Evolutionary conservation across 2,888 invertebrate species (phyloP), one percentile per base, ranked within the genome.

Genomic region (Sicus ferrugineus): DNA sequence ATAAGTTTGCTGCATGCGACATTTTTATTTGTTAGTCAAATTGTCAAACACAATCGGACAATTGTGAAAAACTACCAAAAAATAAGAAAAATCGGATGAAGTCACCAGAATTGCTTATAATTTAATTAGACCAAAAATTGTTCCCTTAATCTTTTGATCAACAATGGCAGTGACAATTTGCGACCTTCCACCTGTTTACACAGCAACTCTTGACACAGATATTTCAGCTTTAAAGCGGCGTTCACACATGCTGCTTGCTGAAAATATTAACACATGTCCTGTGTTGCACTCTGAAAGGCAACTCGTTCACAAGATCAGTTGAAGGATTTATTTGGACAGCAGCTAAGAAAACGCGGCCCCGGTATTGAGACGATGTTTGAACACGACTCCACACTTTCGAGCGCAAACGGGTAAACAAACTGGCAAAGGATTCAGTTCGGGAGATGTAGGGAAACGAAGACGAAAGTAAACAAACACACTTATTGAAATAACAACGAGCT

Each of bases 271-370:
- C 19, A 31, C 31, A 19, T 19, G 2, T 21, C 9, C 11, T 19
- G 21, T 52, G n/a, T 23, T 52, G 7, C 23, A 19, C n/a, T 30
- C 14, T 34, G 30, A 31, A 31, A 31, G 23, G 11, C 11, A 52
- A 52, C 52, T 11, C 52, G n/a, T 4, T 52, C 21, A 2, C 9
- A 28, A 26, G 28, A 54, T 54, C 54, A 26, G 1, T 9, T 9
- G n/a, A 52, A 52, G 52, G 52, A 64, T 52, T 54, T 67, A 58
- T 58, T 56, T 67, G 42, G 67, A 58, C 46, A 58, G 58, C 67
- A 67, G 67, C 46, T 46, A 28, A 31, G 30, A 58, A 48, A 42
- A 58, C 56, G n/a, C 2, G 16, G 11, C 21, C 16, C 28, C 23
- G 19, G 42, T 48, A 28, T 46, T 23, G 21, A 31, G 46, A 58